Base-by-base conservation (phyloP, 37 sponge, comb jelly and placozoan species). In the Hexactinellida sp. region DNA sequence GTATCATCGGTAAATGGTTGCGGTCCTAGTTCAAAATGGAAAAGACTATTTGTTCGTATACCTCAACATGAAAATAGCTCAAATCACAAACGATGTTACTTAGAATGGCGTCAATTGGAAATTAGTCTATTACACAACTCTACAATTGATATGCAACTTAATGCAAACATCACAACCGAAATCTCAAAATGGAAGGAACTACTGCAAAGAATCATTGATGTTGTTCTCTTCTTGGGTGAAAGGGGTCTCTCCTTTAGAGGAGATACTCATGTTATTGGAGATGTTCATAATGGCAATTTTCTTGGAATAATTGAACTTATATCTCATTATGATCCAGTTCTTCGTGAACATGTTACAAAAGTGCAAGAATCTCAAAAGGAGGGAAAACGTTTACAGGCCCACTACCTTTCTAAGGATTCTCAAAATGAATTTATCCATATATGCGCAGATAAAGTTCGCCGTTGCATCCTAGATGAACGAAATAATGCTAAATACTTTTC, bases 401-500 rank as follows among this genome's bases (percentile, higher is more conserved):
- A 28, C 13, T 63, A 63, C 76, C 25, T 63, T 63, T 63, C 76
- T 63, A 63, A 63, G 76, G 76, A 63, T 23, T 32, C 76, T 63
- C 76, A 63, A 63, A 63, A 63, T 23, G 76, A 63, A 63, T 63
- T 63, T 63, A 63, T 63, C 76, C 76, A 23, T 63, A 21, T 63
- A 63, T 63, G 76, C 76, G 76, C 76, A 63, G 34, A 63, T 63
- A 63, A 63, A 63, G 76, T 63, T 63, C 76, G 76, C 76, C 76
- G 13, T 63, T 63, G 76, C 76, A 63, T 63, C 13, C 76, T 63
- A 63, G 76, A 63, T 21, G 76, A 63, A 63, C 51, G 51, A 54
- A 85, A 36, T 30, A 54, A 55, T 54, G 54, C 86, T 37, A 85
- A 54, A 54, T 85, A 85, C 30, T 85, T 85, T 85, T 85, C 86